These are phyloP conservation scores for Tragulus kanchil DNA, from an alignment of 2,113 vertebrate species.

Conservation along the genomic window DNA sequence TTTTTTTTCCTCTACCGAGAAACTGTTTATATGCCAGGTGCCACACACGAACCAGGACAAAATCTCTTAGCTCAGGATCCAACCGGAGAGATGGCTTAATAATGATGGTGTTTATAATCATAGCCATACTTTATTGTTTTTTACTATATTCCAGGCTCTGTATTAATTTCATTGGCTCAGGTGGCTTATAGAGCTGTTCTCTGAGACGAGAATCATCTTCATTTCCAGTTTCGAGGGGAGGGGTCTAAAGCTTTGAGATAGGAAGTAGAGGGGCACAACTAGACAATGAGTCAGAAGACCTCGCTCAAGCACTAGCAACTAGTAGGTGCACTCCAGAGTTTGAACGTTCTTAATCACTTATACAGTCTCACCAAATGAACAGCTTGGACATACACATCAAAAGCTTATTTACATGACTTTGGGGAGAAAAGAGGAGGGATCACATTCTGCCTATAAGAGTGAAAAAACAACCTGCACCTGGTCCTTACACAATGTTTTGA, in stretches of 20 bases:
- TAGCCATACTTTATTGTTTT: background rate
- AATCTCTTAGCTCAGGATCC: background rate
- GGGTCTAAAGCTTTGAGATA: background rate
- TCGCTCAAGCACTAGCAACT: background rate
- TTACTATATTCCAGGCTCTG: background rate
- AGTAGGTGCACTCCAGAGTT: background rate
- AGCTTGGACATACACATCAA: background rate
- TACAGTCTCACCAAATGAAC: background rate
- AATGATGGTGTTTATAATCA: background rate
- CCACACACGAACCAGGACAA: no score
- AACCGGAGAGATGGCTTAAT: background rate
- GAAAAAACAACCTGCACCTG: background rate
- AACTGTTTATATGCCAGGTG: background rate
- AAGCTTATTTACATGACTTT: background rate
- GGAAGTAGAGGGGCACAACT: background rate
- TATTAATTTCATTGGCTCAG: background rate
- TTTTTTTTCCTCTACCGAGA: background rate
- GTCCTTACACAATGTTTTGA: background rate
- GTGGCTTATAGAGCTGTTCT: background rate
- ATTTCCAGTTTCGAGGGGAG: background rate
- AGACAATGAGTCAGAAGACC: background rate
- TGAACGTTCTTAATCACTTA: background rate
- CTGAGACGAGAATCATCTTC: background rate
- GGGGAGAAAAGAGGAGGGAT: background rate
- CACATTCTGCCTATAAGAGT: background rate